Evolutionary conservation across 2,113 vertebrate genomes (phyloP).

Genomic region (Rhodinocichla rosea): DNA sequence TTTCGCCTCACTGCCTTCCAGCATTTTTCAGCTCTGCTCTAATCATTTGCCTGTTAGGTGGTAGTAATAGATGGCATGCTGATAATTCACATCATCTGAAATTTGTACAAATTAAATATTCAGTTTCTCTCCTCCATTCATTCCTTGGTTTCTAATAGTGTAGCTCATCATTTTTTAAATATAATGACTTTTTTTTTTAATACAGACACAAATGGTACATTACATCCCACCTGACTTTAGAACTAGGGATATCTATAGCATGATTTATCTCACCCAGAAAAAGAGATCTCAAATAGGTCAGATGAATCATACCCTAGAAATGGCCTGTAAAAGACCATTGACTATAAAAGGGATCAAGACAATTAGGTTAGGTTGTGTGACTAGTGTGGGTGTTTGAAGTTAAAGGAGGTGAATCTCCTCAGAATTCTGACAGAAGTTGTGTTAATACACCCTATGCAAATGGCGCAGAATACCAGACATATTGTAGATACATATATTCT

Average conservation of each 20-base stretch:
- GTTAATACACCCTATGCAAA: neutral
- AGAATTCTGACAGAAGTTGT: neutral
- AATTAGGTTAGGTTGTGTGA: neutral
- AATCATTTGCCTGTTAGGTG: neutral
- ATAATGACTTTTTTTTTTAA: conserved; percentile 6
- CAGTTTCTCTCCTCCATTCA: conserved; percentile 4
- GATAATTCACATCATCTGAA: conserved; percentile 21
- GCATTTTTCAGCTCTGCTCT: conserved; percentile 7
- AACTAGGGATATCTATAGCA: conserved; percentile 27
- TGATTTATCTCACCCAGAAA: conserved; percentile 36
- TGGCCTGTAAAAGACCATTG: neutral
- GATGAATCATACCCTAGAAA: conserved; percentile 52
- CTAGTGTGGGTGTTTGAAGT: neutral
- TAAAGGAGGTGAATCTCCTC: neutral
- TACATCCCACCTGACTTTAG: conserved; percentile 54
- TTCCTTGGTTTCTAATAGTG: conserved; percentile 23
- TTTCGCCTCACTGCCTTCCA: neutral
- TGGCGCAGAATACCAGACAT: neutral
- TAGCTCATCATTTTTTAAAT: conserved; percentile 36
- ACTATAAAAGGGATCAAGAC: conserved; percentile 4
- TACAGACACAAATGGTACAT: conserved; percentile 37
- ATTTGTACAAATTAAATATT: conserved; percentile 54
- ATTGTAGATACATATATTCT: neutral
- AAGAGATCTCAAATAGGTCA: conserved; percentile 37
- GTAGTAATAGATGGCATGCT: neutral